Base-by-base conservation (phyloP, 2,888 invertebrate species). In the Xylota sylvarum region DNA sequence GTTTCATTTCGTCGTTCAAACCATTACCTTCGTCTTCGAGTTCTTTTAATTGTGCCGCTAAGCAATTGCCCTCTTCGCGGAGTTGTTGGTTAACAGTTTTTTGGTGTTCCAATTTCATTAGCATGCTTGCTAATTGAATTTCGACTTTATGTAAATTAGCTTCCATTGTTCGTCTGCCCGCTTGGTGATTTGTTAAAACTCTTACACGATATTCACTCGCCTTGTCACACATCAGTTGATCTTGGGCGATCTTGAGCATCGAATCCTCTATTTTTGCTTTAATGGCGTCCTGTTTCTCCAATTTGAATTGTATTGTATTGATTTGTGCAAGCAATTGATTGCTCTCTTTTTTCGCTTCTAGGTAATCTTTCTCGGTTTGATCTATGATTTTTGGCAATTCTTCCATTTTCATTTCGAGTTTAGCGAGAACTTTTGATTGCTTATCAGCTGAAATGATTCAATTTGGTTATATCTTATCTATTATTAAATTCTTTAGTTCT, bases 211-310 rank as follows among this genome's bases (percentile, higher is more conserved):
- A 92, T 90, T 94, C 92, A 4, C 95, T 94, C 0, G 95, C 95
- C 89, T 96, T 96, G 89, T 96, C 95, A 52, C 95, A 95, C 5
- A 95, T 93, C 5, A 95, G 90, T 89, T 95, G 95, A 10, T 95
- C 95, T 89, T 96, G 95, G 0, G 96, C 92, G 78, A 94, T 93
- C 19, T 92, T 90, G 5, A 96, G 90, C 35, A 96, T 94, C 55
- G 94, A 92, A 78, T 95, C 95, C 90, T 97, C 97, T 58, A 95
- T 87, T 48, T 93, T 92, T 12, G 93, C 89, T 90, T 95, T 96
- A 58, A 93, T 92, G n/a, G 91, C 92, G 0, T 89, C 88, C 62
- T 94, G 92, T 79, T 93, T 94, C 12, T 95, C 95, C 5, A 94
- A 89, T 58, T 93, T 93, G 17, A 83, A 88, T 19, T 91, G 90